Evolutionary conservation across 1,140 invertebrate genomes (phyloP).

Genomic region (Macrocentrus cingulum): DNA sequence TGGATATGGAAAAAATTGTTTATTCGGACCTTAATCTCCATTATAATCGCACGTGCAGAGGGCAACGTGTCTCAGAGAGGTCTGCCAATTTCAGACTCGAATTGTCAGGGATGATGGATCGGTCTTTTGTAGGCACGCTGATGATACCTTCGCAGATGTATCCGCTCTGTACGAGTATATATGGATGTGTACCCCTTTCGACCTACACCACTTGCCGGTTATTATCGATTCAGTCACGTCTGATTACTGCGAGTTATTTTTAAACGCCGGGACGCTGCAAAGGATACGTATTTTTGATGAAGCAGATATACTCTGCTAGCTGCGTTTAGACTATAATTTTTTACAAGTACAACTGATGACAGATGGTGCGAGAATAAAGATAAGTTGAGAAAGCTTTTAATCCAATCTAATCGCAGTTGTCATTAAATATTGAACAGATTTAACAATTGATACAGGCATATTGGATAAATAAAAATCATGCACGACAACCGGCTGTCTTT

Average conservation of each 20-base stretch:
- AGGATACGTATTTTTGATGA: constrained; percentile 17
- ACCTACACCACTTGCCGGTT: constrained; percentile 40
- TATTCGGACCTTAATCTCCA: constrained; percentile 40
- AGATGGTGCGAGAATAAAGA: constrained; percentile 54
- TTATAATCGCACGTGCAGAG: constrained; percentile 42
- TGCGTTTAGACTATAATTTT: constrained; percentile 3
- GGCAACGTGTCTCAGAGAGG: constrained; percentile 15
- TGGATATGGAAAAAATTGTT: constrained; percentile 29
- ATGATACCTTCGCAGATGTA: constrained; percentile 51
- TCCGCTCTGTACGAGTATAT: constrained; percentile 35
- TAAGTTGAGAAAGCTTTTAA: constrained; percentile 49
- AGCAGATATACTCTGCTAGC: constrained; percentile 1
- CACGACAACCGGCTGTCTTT: constrained; percentile 5
- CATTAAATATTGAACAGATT: constrained; percentile 52
- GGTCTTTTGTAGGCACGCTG: constrained; percentile 44
- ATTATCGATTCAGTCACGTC: constrained; percentile 42
- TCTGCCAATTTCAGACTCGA: constrained; percentile 42
- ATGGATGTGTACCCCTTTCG: constrained; percentile 15
- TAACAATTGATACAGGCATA: constrained; percentile 46
- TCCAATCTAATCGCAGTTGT: constrained; percentile 53
- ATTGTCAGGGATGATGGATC: constrained; percentile 50
- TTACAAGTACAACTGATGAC: constrained; percentile 27
- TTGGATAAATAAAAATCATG: constrained; percentile 37
- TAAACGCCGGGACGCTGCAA: no score
- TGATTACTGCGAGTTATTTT: constrained; percentile 17